Percentiles rank a stretch among this genome's conserved stretches.
These are phyloP conservation scores for Apeira syringaria DNA, from an alignment of 2,888 invertebrate species.

Conservation along the genomic window DNA sequence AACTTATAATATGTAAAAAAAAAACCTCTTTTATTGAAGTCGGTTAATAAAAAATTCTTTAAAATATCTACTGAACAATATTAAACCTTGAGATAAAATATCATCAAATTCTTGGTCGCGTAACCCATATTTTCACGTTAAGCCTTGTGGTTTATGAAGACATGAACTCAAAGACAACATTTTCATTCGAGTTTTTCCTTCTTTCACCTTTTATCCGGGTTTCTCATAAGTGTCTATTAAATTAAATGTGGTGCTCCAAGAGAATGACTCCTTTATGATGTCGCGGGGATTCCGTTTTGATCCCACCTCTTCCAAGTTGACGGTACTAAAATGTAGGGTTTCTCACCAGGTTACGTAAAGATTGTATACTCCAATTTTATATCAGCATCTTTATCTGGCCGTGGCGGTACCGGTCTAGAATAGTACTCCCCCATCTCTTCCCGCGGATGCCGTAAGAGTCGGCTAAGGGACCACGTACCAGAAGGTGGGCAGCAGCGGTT, in stretches of 20 bases:
- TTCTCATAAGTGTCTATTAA: constrained; percentile 52
- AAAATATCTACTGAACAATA: not conserved
- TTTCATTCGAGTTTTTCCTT: constrained; percentile 29
- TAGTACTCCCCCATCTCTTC: too few relatives aligned
- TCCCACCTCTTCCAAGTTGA: constrained; percentile 41
- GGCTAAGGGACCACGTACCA: too few relatives aligned
- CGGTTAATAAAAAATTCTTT: too few relatives aligned
- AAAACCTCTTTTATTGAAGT: too few relatives aligned
- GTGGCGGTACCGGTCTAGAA: too few relatives aligned
- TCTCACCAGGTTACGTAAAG: constrained; percentile 17
- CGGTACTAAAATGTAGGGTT: constrained; percentile 27
- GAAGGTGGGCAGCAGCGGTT: too few relatives aligned
- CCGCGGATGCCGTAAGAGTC: too few relatives aligned
- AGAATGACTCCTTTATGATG: constrained; percentile 52
- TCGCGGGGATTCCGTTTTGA: constrained; percentile 52
- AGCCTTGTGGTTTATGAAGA: constrained; percentile 9
- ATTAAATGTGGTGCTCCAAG: constrained; percentile 56
- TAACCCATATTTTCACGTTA: constrained; percentile 1
- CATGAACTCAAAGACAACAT: constrained; percentile 18
- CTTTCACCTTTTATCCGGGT: constrained; percentile 36
- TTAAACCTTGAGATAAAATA: not conserved
- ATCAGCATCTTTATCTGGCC: too few relatives aligned
- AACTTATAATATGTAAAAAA: too few relatives aligned
- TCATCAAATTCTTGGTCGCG: not conserved
- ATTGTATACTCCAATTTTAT: constrained; percentile 13